Conservation (phyloP, 2,888 invertebrate species). For the Tetragonula carbonaria region DNA sequence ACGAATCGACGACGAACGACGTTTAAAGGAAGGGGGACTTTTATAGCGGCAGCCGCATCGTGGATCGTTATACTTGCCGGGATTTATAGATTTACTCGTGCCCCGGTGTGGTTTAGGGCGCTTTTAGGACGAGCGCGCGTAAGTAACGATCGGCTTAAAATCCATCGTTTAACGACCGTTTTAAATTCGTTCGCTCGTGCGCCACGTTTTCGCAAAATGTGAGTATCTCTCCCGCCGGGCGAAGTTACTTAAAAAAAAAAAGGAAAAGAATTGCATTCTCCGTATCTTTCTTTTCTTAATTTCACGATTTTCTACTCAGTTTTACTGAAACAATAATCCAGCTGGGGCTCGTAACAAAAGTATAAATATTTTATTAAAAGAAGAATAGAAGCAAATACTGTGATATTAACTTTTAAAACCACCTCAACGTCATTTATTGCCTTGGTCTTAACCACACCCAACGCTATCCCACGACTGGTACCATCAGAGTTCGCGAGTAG, state of each 20-base stretch:
- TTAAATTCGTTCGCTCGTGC: conserved; percentile 68
- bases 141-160: conserved; percentile 69
- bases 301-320: no score
- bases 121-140: conserved; percentile 60
- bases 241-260: no score
- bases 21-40: conserved; percentile 62
- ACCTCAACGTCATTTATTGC: no score
- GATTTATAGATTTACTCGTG: conserved; percentile 70
- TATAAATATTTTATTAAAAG: no score
- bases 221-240: not conserved
- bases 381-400: no score
- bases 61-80: conserved; percentile 71
- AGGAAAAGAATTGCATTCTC: not conserved
- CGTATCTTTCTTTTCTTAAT: not conserved
- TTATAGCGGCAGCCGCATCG: conserved; percentile 67
- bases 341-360: no score
- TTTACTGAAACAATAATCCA: no score
- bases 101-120: conserved; percentile 66
- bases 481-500: not conserved
- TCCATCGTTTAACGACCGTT: conserved; percentile 71
- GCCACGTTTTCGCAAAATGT: conserved; percentile 42
- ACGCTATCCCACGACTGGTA: not conserved
- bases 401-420: no score
- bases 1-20: conserved; percentile 41
- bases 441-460: not conserved